phyloP scores from a whole-genome alignment of 2,888 invertebrate species.

The Sphaeridia pumilis region DNA sequence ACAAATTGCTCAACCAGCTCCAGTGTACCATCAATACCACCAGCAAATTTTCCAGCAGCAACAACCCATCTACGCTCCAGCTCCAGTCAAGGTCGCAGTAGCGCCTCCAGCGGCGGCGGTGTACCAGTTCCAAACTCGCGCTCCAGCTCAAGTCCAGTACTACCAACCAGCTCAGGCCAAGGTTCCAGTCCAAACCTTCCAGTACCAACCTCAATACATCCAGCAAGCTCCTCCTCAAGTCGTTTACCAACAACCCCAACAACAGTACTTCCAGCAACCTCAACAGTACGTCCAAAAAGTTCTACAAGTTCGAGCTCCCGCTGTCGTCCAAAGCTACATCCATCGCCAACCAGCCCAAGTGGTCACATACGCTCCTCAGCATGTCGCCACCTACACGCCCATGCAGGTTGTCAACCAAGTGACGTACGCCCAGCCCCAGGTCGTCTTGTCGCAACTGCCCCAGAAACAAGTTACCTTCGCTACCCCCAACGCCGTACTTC shows the following conservation, averaged over 20 bases:
- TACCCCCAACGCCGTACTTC: constrained; percentile 1
- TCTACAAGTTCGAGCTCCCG: constrained; percentile 3
- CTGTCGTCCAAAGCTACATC: constrained; percentile 1
- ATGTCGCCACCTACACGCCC: constrained; percentile 13
- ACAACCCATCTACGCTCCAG: constrained; percentile 2
- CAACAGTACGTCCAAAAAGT: constrained; percentile 4
- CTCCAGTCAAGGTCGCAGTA: not conserved
- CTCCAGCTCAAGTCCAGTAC: constrained; percentile 10
- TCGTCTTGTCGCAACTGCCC: not conserved
- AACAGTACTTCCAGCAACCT: constrained; percentile 1
- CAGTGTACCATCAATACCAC: constrained; percentile 1
- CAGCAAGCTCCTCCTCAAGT: constrained; percentile 9
- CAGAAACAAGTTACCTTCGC: constrained; percentile 10
- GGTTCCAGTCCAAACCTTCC: constrained; percentile 2
- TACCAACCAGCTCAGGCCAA: constrained; percentile 5
- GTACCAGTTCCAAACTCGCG: constrained; percentile 8
- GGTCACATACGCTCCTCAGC: constrained; percentile 10
- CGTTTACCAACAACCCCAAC: constrained; percentile 1
- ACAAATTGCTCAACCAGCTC: constrained; percentile 2
- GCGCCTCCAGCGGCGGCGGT: not conserved
- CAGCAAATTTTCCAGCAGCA: not conserved
- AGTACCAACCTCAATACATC: constrained; percentile 2
- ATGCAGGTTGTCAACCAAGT: constrained; percentile 6
- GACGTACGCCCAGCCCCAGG: constrained; percentile 6
- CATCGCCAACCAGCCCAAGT: not conserved